Conservation (phyloP, 1,140 invertebrate genomes). For the Vollenhovia emeryi region DNA sequence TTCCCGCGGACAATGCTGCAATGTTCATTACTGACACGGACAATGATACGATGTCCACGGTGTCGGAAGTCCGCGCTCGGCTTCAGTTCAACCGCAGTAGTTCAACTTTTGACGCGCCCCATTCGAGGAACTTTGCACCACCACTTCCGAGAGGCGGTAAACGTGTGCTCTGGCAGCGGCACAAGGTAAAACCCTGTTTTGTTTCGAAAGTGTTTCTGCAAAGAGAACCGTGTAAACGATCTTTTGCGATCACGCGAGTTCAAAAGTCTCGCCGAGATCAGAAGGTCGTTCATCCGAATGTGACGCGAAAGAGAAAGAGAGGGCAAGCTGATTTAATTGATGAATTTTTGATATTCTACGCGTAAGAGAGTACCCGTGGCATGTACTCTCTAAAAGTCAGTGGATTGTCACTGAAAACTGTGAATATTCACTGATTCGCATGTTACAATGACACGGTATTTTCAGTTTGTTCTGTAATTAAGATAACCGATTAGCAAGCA, state of each 20-base stretch:
- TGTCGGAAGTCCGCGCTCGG: neutral
- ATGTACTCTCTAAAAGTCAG: too few species aligned
- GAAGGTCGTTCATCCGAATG: too few species aligned
- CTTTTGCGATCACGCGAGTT: too few species aligned
- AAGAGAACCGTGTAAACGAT: neutral
- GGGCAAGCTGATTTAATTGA: too few species aligned
- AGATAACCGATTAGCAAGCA: too few species aligned
- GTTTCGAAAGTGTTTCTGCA: neutral
- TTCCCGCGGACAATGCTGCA: neutral
- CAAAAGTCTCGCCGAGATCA: neutral
- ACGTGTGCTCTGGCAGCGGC: neutral
- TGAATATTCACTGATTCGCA: too few species aligned
- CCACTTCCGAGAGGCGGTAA: neutral
- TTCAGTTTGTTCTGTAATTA: too few species aligned
- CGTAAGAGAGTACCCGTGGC: too few species aligned
- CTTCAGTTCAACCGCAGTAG: neutral
- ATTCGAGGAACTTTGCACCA: neutral
- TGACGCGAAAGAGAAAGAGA: too few species aligned
- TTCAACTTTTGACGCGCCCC: slow-evolving; percentile 13
- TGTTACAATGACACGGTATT: too few species aligned
- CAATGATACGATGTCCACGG: neutral
- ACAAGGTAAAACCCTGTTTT: neutral
- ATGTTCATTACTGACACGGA: neutral
- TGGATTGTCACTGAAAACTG: too few species aligned
- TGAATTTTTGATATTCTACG: too few species aligned